These are phyloP conservation scores for Paralichthys olivaceus DNA, from an alignment of 2,113 vertebrate species.

Conservation along the genomic window DNA sequence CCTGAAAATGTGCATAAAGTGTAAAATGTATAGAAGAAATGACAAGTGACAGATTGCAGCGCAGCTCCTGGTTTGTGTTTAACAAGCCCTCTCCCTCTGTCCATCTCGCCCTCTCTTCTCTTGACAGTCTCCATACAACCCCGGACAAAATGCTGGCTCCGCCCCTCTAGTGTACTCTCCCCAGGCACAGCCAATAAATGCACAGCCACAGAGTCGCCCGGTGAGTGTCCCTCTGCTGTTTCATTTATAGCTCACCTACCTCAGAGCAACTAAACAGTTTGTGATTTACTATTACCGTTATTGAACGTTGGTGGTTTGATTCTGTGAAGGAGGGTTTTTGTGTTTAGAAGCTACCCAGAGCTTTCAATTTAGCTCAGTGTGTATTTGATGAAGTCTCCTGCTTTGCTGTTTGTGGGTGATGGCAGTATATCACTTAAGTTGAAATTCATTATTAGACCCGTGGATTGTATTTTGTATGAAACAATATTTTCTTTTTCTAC, in stretches of 20 bases:
- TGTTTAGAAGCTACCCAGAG: not conserved
- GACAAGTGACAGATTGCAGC: slow-evolving; percentile 1
- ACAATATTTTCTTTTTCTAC: too few relatives aligned
- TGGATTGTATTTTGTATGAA: too few relatives aligned
- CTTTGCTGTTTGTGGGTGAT: not conserved
- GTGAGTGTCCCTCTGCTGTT: slow-evolving; percentile 82
- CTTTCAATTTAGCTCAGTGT: not conserved
- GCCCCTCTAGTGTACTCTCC: slow-evolving; percentile 92
- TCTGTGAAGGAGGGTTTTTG: not conserved
- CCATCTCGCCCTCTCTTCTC: not conserved
- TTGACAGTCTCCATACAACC: slow-evolving; percentile 90
- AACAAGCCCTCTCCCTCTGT: slow-evolving; percentile 6
- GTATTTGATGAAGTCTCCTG: slow-evolving; percentile 18
- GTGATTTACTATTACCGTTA: not conserved
- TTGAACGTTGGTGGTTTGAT: not conserved
- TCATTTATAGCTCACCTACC: slow-evolving; percentile 1
- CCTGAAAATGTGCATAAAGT: too few relatives aligned
- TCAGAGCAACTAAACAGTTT: slow-evolving; percentile 7
- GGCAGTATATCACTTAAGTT: not conserved
- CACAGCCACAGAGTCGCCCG: slow-evolving; percentile 95
- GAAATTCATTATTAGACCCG: too few relatives aligned
- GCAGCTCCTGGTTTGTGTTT: not conserved
- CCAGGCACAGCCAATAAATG: slow-evolving; percentile 94
- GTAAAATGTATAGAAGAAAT: too few relatives aligned
- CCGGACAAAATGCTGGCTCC: slow-evolving; percentile 95